These are phyloP conservation scores for Caenorhabditis inopinata DNA, from an alignment of 1,140 invertebrate genomes.

Conservation along the genomic window DNA sequence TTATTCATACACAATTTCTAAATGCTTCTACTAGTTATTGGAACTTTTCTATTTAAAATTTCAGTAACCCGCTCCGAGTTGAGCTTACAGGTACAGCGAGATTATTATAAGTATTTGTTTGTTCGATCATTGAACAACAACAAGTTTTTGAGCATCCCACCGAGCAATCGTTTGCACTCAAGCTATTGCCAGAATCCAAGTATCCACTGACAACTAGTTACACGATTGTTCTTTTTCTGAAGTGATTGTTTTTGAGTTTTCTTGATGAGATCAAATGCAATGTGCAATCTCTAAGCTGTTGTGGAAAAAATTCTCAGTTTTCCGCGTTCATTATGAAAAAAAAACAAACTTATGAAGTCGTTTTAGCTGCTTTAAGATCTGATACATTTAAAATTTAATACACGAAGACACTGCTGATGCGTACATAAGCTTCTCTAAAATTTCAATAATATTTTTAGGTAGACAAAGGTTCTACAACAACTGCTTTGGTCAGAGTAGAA, in stretches of 20 bases:
- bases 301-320: too few species aligned
- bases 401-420: too few species aligned
- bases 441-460: too few species aligned
- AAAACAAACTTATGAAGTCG: too few species aligned
- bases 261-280: too few species aligned
- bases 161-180: background rate
- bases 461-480: background rate
- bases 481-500: conserved; percentile 51
- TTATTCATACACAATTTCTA: background rate
- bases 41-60: background rate
- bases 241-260: too few species aligned
- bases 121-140: conserved; percentile 6
- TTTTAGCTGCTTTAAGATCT: too few species aligned
- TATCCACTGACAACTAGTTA: background rate
- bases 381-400: too few species aligned
- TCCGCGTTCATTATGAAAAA: too few species aligned
- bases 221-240: background rate
- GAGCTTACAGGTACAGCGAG: background rate
- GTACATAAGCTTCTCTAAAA: too few species aligned
- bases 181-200: background rate
- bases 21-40: background rate
- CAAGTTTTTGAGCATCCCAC: background rate
- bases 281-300: too few species aligned
- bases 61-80: background rate
- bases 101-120: background rate